phyloP scores from a whole-genome alignment of 2,888 invertebrate genomes.

The Dexiosoma caninum region DNA sequence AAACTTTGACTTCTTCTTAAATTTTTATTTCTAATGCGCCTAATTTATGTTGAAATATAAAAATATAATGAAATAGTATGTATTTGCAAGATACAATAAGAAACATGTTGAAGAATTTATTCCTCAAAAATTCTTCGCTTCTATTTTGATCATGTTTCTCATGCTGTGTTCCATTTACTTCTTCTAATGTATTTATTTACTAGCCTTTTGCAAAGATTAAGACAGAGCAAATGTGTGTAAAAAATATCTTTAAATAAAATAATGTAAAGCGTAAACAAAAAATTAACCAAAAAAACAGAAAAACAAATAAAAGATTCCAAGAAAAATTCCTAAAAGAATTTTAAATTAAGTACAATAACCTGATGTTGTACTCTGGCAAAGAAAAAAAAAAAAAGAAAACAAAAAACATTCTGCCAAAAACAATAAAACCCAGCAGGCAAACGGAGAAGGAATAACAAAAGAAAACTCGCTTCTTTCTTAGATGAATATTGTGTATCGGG shows the following conservation, averaged over 20 bases:
- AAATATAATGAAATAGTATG: too few species aligned
- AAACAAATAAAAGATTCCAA: constrained; percentile 42
- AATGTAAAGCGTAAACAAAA: neutral
- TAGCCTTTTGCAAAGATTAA: neutral
- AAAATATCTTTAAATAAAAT: constrained; percentile 4
- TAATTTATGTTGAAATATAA: neutral
- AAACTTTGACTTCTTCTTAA: neutral
- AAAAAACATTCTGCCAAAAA: neutral
- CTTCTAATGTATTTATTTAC: neutral
- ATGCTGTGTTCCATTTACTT: neutral
- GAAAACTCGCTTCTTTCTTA: neutral
- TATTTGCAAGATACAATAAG: too few species aligned
- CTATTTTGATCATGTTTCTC: neutral
- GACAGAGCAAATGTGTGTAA: neutral
- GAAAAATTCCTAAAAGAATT: constrained; percentile 51
- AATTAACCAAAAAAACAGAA: constrained; percentile 12
- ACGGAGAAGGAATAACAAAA: neutral
- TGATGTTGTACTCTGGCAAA: constrained; percentile 22
- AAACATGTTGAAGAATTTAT: too few species aligned
- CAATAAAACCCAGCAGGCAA: constrained; percentile 5
- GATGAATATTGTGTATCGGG: neutral
- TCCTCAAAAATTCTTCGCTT: too few species aligned
- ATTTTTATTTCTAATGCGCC: constrained; percentile 5
- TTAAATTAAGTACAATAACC: constrained; percentile 60
- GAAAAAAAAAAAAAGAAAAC: too few species aligned